These are phyloP conservation scores for Lasioglossum calceatum DNA, from an alignment of 2,888 invertebrate genomes.

Conservation along the genomic window DNA sequence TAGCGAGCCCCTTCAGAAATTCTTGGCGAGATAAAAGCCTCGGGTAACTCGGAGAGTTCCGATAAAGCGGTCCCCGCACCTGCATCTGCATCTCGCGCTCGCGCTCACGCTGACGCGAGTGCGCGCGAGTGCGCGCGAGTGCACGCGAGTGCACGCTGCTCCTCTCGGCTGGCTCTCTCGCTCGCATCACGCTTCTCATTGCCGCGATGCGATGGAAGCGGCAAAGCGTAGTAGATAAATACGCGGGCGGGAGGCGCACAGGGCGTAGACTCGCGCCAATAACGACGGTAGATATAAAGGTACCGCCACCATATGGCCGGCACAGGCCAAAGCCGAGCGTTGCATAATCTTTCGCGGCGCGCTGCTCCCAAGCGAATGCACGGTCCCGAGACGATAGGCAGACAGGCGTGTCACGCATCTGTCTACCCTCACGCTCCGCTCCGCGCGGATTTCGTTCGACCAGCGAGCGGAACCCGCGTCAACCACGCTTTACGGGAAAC, in stretches of 20 bases:
- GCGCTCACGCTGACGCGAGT: not conserved
- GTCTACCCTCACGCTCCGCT: constrained; percentile 67
- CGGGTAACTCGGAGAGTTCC: constrained; percentile 21
- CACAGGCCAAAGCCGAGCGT: constrained; percentile 66
- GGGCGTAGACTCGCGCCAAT: constrained; percentile 71
- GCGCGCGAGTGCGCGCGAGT: not conserved
- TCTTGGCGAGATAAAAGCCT: constrained; percentile 9
- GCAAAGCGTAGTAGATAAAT: constrained; percentile 61
- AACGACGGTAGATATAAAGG: constrained; percentile 78
- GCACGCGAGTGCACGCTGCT: not conserved
- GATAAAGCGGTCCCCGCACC: constrained; percentile 38
- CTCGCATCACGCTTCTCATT: constrained; percentile 47
- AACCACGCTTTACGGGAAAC: not conserved
- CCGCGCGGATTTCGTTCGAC: constrained; percentile 26
- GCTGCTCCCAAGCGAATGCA: constrained; percentile 42
- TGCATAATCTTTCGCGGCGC: constrained; percentile 76
- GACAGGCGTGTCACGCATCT: constrained; percentile 81
- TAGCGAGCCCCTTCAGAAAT: constrained; percentile 8
- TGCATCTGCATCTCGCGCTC: constrained; percentile 6
- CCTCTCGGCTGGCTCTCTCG: not conserved
- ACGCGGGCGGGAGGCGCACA: constrained; percentile 43
- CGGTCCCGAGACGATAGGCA: constrained; percentile 60
- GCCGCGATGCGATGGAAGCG: constrained; percentile 52
- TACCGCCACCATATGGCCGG: constrained; percentile 80
- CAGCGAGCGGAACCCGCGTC: not conserved